Conservation (phyloP, 2,888 invertebrate species). For the Emmelina monodactyla region DNA sequence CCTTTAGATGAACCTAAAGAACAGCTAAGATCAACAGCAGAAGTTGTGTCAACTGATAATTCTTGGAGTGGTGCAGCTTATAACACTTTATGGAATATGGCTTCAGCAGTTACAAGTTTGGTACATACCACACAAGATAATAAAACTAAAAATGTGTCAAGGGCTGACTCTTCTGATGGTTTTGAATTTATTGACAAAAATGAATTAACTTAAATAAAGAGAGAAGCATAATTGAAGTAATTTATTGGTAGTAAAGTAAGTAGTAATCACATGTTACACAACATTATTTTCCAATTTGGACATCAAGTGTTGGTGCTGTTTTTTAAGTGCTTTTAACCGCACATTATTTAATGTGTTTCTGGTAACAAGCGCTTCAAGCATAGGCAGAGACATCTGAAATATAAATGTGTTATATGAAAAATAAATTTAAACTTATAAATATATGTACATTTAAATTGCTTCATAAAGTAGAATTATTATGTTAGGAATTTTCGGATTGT, state of each 20-base stretch:
- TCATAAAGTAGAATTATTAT: too few relatives aligned
- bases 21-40: slow-evolving; percentile 35
- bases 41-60: slow-evolving; percentile 29
- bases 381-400: slow-evolving; percentile 57
- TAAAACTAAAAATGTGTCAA: slow-evolving; percentile 38
- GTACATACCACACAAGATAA: slow-evolving; percentile 31
- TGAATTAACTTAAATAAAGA: slow-evolving; percentile 32
- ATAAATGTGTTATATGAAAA: not conserved
- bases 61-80: slow-evolving; percentile 47
- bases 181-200: slow-evolving; percentile 57
- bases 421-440: not conserved
- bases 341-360: slow-evolving; percentile 46
- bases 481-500: not conserved
- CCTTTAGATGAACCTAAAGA: slow-evolving; percentile 40
- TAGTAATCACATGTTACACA: slow-evolving; percentile 27
- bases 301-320: slow-evolving; percentile 54
- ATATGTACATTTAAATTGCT: too few relatives aligned
- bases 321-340: slow-evolving; percentile 48
- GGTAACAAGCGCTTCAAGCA: slow-evolving; percentile 55
- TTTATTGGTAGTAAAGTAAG: not conserved
- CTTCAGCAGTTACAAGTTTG: slow-evolving; percentile 42
- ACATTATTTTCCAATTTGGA: slow-evolving; percentile 43
- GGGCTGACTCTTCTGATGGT: slow-evolving; percentile 54
- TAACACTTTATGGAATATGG: slow-evolving; percentile 41
- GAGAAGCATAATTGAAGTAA: not conserved